A percentile compares a stretch with the other conserved stretches of the same genome.
These are phyloP conservation scores for Muschampia staudingeri DNA, from an alignment of 2,888 invertebrate genomes.

Conservation along the genomic window DNA sequence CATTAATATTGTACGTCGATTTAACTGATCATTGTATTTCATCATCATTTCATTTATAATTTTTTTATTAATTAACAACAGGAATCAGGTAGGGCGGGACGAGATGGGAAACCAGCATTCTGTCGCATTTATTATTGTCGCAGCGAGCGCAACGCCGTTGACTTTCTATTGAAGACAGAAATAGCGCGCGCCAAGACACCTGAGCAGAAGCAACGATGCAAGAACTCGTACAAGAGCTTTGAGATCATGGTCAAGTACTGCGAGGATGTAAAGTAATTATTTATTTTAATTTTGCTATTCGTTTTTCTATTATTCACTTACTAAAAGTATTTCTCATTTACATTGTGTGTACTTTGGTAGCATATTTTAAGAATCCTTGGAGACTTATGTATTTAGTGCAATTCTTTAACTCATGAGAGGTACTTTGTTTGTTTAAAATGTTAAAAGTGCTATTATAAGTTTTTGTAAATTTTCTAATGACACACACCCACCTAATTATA, in stretches of 20 bases:
- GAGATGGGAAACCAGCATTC: slow-evolving; percentile 97
- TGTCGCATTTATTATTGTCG: slow-evolving; percentile 98
- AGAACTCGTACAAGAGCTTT: slow-evolving; percentile 94
- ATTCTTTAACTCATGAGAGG: too few relatives aligned
- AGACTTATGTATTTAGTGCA: too few relatives aligned
- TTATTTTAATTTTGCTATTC: not conserved
- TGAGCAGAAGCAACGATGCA: slow-evolving; percentile 91
- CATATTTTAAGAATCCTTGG: too few relatives aligned
- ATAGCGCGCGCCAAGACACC: slow-evolving; percentile 91
- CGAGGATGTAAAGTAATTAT: slow-evolving; percentile 93
- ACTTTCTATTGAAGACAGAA: slow-evolving; percentile 95
- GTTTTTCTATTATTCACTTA: not conserved
- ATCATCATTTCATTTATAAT: too few relatives aligned
- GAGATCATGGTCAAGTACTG: slow-evolving; percentile 97
- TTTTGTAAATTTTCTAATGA: too few relatives aligned
- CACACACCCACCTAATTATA: too few relatives aligned
- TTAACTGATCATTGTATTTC: too few relatives aligned
- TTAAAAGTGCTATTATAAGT: too few relatives aligned
- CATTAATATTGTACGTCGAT: too few relatives aligned
- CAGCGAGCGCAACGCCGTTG: slow-evolving; percentile 95
- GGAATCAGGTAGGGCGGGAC: slow-evolving; percentile 98
- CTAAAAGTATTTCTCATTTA: too few relatives aligned
- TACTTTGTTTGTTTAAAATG: too few relatives aligned
- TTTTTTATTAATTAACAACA: slow-evolving; percentile 81
- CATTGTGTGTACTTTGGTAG: too few relatives aligned